A percentile compares a stretch with the other conserved stretches of the same genome.
Evolutionary conservation across 2,797 vertebrate genomes (phyloP).

Genomic region (Rhabdophis nuchalis): DNA sequence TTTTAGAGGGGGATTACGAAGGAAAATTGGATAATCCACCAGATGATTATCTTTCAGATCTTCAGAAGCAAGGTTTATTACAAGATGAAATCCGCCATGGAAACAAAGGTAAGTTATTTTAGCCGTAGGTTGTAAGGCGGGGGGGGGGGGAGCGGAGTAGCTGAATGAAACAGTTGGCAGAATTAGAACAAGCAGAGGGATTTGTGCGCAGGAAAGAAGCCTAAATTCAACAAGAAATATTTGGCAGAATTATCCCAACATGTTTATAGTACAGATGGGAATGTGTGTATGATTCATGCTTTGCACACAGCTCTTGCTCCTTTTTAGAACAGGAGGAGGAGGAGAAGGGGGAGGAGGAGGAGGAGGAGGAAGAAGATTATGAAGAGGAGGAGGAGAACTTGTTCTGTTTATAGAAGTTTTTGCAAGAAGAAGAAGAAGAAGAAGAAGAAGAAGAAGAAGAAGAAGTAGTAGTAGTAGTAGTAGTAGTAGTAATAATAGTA

Average conservation of each 20-base stretch:
- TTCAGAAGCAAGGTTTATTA: not conserved
- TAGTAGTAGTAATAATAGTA: no score
- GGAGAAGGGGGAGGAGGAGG: not conserved
- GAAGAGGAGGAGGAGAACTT: not conserved
- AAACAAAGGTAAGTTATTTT: not conserved
- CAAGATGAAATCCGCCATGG: not conserved
- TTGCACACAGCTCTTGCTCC: slow-evolving; percentile 26
- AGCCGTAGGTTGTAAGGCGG: not conserved
- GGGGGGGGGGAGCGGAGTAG: not conserved
- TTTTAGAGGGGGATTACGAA: not conserved
- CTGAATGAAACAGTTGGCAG: slow-evolving; percentile 26
- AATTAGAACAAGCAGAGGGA: slow-evolving; percentile 21
- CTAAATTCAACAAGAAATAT: slow-evolving; percentile 35
- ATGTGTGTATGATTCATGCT: slow-evolving; percentile 26
- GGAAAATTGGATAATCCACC: not conserved
- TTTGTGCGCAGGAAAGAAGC: slow-evolving; percentile 20
- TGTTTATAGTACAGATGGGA: slow-evolving; percentile 44
- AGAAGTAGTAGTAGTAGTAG: no score
- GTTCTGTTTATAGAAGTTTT: no score
- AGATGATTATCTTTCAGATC: not conserved
- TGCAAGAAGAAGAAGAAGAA: not conserved
- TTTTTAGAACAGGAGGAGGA: not conserved
- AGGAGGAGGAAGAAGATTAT: not conserved
- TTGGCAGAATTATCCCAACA: slow-evolving; percentile 39
- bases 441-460: not conserved